Base-by-base conservation (phyloP, 2,888 invertebrate species). In the Nymphalis polychloros region DNA sequence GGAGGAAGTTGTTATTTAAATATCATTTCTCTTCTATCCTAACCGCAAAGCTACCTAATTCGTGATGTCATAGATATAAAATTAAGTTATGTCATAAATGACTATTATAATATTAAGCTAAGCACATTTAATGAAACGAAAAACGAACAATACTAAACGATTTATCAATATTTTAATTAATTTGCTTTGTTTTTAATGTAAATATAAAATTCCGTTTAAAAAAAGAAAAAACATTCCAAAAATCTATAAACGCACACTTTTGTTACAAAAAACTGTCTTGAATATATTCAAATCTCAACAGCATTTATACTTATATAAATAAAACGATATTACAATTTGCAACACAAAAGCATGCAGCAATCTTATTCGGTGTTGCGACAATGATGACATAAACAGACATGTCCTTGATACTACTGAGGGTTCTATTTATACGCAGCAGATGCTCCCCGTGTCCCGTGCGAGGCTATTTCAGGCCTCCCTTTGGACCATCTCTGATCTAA, bases 331-430 rank as follows among this genome's bases (percentile, higher is more conserved):
- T 55, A 16, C 31, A 50, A 61, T 50, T 52, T 35, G 23, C 46
- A 63, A 50, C 55, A 47, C 46, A 64, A 16, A 41, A 1, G 19
- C 49, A 19, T 7, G 19, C 49, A n/a, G 19, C 35, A 16, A n/a
- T 55, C 55, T 13, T 0, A 52, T 23, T 23, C 13, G 16, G 50
- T 52, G 59, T 61, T 27, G 60, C 20, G 41, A 66, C 68, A 73
- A 72, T 71, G 68, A 59, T 59, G 66, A 69, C 69, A 67, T 66
- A 69, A 89, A 87, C 86, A 88, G 73, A 72, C 75, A 78, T 88
- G 92, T 87, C 92, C 92, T 92, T 92, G 92, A 86, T 92, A 92
- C 92, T 92, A 92, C 91, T 86, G 88, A 85, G 89, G 90, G 88
- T 76, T 83, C 89, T 92, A 92, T 90, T 86, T 87, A 84, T 89